Conservation (phyloP, 2,888 invertebrate species). For the Stenoptilia bipunctidactyla region DNA sequence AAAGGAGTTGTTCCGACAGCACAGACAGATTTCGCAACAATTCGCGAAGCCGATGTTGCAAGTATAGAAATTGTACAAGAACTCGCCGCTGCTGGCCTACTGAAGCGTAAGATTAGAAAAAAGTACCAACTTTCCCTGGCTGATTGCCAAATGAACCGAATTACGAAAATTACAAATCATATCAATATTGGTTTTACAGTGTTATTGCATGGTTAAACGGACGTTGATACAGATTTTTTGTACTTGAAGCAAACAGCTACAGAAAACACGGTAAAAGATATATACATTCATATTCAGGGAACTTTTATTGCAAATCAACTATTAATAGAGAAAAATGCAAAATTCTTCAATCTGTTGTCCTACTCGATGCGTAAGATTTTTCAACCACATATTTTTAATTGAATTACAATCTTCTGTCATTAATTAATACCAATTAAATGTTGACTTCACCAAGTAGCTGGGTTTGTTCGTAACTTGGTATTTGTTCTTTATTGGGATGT, state of each 20-base stretch:
- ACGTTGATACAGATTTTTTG: no score
- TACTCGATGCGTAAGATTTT: no score
- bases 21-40: slow-evolving; percentile 42
- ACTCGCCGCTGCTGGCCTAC: slow-evolving; percentile 27
- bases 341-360: no score
- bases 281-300: no score
- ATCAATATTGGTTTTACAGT: neutral
- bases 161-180: slow-evolving; percentile 29
- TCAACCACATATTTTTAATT: neutral
- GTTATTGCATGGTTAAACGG: no score
- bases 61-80: slow-evolving; percentile 57
- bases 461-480: neutral
- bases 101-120: slow-evolving; percentile 68
- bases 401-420: neutral
- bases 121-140: slow-evolving; percentile 49
- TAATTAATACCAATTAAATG: neutral
- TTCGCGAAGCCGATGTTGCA: slow-evolving; percentile 43
- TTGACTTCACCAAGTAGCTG: neutral
- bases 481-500: neutral
- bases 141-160: slow-evolving; percentile 40
- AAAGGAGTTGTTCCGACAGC: slow-evolving; percentile 5
- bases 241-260: no score
- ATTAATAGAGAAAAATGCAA: no score
- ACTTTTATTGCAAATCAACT: no score
- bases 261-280: no score